Conservation (phyloP, 2,888 invertebrate genomes). For the Caradrina kadenii region DNA sequence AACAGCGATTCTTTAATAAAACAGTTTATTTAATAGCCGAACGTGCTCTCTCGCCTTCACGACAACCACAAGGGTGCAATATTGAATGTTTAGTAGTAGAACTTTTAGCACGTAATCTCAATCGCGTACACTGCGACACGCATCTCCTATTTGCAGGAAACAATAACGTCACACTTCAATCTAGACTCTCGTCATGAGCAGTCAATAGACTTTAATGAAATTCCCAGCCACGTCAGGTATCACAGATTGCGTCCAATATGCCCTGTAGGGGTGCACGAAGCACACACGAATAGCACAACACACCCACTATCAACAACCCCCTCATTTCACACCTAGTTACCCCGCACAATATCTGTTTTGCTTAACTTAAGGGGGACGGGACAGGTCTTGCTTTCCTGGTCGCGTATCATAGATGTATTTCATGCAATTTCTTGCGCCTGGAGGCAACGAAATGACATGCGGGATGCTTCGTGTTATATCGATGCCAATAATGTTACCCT, state of each 20-base stretch:
- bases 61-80: slow-evolving; percentile 14
- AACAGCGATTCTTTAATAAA: slow-evolving; percentile 13
- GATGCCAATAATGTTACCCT: slow-evolving; percentile 80
- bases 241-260: slow-evolving; percentile 87
- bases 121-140: slow-evolving; percentile 33
- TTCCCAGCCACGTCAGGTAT: slow-evolving; percentile 85
- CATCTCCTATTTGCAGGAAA: slow-evolving; percentile 57
- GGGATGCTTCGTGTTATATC: slow-evolving; percentile 81
- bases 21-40: slow-evolving; percentile 22
- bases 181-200: slow-evolving; percentile 78
- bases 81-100: slow-evolving; percentile 22
- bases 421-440: slow-evolving; percentile 88
- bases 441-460: slow-evolving; percentile 85
- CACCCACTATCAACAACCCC: slow-evolving; percentile 72
- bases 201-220: slow-evolving; percentile 86
- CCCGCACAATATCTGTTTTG: slow-evolving; percentile 36
- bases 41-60: slow-evolving; percentile 33
- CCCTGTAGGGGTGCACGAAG: slow-evolving; percentile 80
- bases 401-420: slow-evolving; percentile 78
- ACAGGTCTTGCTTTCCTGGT: slow-evolving; percentile 70
- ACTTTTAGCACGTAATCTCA: slow-evolving; percentile 26
- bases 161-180: slow-evolving; percentile 71
- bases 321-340: slow-evolving; percentile 45
- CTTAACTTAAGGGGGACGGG: slow-evolving; percentile 36
- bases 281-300: slow-evolving; percentile 71